Evolutionary conservation across 2,797 vertebrate genomes (phyloP), one percentile per base, ranked within the genome.

Genomic region (Sebastes wilsoni): DNA sequence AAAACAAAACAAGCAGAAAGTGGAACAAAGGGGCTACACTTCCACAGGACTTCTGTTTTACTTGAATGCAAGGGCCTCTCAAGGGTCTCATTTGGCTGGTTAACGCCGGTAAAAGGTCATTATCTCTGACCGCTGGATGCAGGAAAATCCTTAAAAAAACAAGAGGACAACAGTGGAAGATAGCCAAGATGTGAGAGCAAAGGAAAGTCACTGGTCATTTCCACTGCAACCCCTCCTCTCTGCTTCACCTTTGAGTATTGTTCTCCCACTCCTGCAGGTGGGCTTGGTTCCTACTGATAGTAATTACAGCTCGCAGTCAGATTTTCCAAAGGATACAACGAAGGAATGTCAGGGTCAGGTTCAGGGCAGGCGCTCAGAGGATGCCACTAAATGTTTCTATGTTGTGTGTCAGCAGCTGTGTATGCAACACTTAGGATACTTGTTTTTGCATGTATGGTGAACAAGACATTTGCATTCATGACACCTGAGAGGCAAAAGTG

Each of bases 141-240:
- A 84, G 93, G 90, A 89, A 94, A 90, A 88, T 78, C 81, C 87
- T 84, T 89, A 36, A 71, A 81, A 90, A 91, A 90, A 92, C 87
- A 92, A 80, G 70, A 87, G 84, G 88, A 95, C 94, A 95, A 95
- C 88, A 92, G 93, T 95, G 95, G 94, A 94, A 67, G 60, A 66
- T 2, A 65, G 94, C 95, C 95, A 95, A 94, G 89, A 71, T 68
- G 65, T 36, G 60, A 72, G 80, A 70, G 84, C 82, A 86, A 82
- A 92, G 86, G 91, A 83, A 93, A 94, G 78, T 70, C 83, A 74
- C 59, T 25, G 75, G 84, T 87, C 67, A 82, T 87, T 85, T 87
- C 90, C 81, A 88, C 83, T 49, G 81, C 73, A 32, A 81, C 84
- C 88, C 71, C 88, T 84, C 89, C 92, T 89, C 89, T 65, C 46